Evolutionary conservation across 2,888 invertebrate genomes (phyloP), one percentile per base, ranked within the genome.

Genomic region (Perizoma affinitatum): DNA sequence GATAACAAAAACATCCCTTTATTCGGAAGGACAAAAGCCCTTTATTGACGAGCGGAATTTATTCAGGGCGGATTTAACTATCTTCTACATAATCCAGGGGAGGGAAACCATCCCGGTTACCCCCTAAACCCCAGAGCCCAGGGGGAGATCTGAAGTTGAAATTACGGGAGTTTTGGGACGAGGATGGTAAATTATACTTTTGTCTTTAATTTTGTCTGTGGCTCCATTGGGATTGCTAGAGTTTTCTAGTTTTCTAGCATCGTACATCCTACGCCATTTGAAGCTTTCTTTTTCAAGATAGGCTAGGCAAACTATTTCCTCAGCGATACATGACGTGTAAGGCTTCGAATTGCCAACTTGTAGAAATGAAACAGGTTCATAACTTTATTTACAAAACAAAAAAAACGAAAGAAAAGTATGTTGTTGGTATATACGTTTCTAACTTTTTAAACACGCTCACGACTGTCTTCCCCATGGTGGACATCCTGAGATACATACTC

Each of bases 1-100:
- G 92, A 92, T 92, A 92, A 91, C 91, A 92, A 90, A 90, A 90
- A 90, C 87, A 89, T 79, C 88, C 91, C 88, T 89, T 90, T 86
- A 74, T 79, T 60, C 58, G 73, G 80, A 84, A 83, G 88, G 86
- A 90, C 89, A 90, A 90, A 86, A 86, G 85, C 83, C 85, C 84
- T 83, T 88, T 90, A 91, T 90, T 90, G 90, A 90, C 87, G 90
- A 79, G 71, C 76, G 72, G 82, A 88, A 90, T 90, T 87, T 89
- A 88, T 88, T 87, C 87, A 84, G 87, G 88, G 81, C 68, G 79
- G 87, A 87, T 79, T 80, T 90, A 90, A 91, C 92, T 91, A 91
- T 92, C 90, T 90, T 89, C 82, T 69, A 74, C 72, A 78, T 89
- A 90, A 88, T 87, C 87, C 87, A 61, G 70, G 78, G 80, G 77